phyloP scores from a whole-genome alignment of 1,140 invertebrate genomes.

The Rhizoglyphus robini region DNA sequence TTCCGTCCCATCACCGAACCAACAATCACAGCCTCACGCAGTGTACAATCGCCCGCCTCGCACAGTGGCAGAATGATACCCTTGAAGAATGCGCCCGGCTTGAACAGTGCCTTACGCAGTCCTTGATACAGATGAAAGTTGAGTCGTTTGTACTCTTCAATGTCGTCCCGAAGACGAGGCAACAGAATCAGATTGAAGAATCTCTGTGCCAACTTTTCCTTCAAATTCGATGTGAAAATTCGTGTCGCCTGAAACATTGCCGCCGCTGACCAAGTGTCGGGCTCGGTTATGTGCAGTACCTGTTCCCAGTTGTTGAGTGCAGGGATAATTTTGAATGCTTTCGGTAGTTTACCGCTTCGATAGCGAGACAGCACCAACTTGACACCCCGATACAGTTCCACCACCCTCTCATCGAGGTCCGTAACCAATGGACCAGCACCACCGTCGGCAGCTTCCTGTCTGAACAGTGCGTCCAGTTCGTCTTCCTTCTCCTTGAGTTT shows the following conservation, averaged over 20 bases:
- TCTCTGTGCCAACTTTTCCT: slow-evolving; percentile 84
- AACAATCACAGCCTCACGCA: slow-evolving; percentile 87
- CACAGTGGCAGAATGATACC: slow-evolving; percentile 80
- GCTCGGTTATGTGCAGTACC: slow-evolving; percentile 58
- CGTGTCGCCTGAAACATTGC: slow-evolving; percentile 86
- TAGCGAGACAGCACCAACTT: slow-evolving; percentile 71
- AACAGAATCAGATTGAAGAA: slow-evolving; percentile 89
- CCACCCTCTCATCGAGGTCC: slow-evolving; percentile 33
- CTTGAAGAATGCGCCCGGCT: slow-evolving; percentile 98
- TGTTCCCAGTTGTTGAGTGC: slow-evolving; percentile 87
- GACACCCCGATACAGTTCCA: slow-evolving; percentile 75
- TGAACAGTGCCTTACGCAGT: slow-evolving; percentile 79
- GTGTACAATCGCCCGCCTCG: slow-evolving; percentile 61
- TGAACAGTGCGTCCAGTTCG: slow-evolving; percentile 70
- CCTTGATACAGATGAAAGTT: slow-evolving; percentile 96
- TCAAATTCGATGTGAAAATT: slow-evolving; percentile 90
- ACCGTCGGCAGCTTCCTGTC: slow-evolving; percentile 39
- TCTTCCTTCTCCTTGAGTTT: slow-evolving; percentile 85
- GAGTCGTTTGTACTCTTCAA: slow-evolving; percentile 82
- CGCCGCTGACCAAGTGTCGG: slow-evolving; percentile 60
- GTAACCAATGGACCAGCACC: slow-evolving; percentile 28
- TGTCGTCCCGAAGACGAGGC: slow-evolving; percentile 84
- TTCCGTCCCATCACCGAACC: slow-evolving; percentile 77
- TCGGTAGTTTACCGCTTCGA: slow-evolving; percentile 87
- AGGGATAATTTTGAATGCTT: slow-evolving; percentile 94